A percentile compares a stretch with the other conserved stretches of the same genome.
These are phyloP conservation scores for Cyprinodon diabolis DNA, from an alignment of 2,797 vertebrate genomes.

Conservation along the genomic window DNA sequence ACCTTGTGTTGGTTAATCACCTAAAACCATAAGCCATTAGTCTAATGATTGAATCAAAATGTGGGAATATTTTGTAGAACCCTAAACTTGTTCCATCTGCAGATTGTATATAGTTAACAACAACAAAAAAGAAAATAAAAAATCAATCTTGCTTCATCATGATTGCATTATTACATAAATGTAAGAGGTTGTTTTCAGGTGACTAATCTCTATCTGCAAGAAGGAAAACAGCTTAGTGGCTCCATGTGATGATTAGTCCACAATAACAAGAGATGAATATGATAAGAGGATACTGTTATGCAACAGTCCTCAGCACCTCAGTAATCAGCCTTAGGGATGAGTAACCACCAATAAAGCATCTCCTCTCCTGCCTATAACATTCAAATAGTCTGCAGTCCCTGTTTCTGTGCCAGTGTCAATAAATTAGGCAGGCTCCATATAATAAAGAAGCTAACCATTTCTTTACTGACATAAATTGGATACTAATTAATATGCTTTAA, in stretches of 20 bases:
- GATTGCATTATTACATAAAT: conserved; percentile 16
- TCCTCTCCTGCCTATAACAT: conserved; percentile 8
- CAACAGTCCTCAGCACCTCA: conserved; percentile 61
- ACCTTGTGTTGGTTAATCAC: background rate
- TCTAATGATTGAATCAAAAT: background rate
- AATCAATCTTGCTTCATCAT: conserved; percentile 10
- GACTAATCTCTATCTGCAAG: conserved; percentile 44
- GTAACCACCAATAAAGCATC: conserved; percentile 30
- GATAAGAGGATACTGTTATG: conserved; percentile 65
- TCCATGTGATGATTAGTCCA: conserved; percentile 29
- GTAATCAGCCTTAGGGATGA: conserved; percentile 66
- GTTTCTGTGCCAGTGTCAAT: background rate
- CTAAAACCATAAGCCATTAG: background rate
- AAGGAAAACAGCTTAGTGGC: conserved; percentile 20
- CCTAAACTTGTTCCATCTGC: background rate
- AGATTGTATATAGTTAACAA: background rate
- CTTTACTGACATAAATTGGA: background rate
- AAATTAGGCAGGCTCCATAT: background rate
- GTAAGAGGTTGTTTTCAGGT: conserved; percentile 35
- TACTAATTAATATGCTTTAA: background rate
- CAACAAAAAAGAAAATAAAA: background rate
- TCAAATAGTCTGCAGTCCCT: conserved; percentile 2
- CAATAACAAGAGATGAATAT: conserved; percentile 56
- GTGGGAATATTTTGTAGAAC: background rate
- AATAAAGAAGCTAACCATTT: background rate